Evolutionary conservation across 64 coral and sea anemone genomes (phyloP).

Genomic region (Anthopleura sola): DNA sequence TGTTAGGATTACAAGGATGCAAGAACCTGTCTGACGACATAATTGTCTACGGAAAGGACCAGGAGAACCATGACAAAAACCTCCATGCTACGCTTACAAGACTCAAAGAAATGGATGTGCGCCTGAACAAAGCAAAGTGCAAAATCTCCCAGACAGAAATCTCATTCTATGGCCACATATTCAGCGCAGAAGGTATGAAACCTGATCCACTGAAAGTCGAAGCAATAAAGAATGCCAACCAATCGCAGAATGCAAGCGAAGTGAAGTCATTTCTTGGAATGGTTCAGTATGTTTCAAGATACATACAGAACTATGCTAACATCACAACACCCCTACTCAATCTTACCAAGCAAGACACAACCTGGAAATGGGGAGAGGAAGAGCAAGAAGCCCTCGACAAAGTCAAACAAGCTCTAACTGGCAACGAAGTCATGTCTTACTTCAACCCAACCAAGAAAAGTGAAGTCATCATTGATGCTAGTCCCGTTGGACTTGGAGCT

Average conservation of each 20-base stretch:
- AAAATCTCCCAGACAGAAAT: constrained; percentile 16
- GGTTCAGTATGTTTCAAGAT: constrained; percentile 24
- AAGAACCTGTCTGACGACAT: constrained; percentile 41
- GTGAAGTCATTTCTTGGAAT: constrained; percentile 44
- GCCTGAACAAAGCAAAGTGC: constrained; percentile 45
- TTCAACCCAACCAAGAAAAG: constrained; percentile 7
- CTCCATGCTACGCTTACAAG: constrained; percentile 2
- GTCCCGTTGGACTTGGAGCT: constrained; percentile 17
- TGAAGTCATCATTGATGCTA: background rate
- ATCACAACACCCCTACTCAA: constrained; percentile 24
- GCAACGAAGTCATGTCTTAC: constrained; percentile 2
- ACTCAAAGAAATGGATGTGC: constrained; percentile 23
- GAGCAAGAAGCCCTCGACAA: constrained; percentile 6
- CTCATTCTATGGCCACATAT: constrained; percentile 24
- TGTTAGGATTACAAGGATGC: constrained; percentile 15
- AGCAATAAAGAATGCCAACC: constrained; percentile 33
- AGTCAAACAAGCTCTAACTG: constrained; percentile 4
- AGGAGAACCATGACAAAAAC: constrained; percentile 30
- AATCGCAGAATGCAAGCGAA: background rate
- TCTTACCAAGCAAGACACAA: constrained; percentile 9
- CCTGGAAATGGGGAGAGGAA: constrained; percentile 23
- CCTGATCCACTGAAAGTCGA: constrained; percentile 31
- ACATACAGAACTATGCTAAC: no score
- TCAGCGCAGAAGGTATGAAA: constrained; percentile 17
- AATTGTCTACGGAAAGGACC: constrained; percentile 18